Evolutionary conservation across 2,113 vertebrate species (phyloP), one percentile per base, ranked within the genome.

Genomic region (Neotoma lepida): DNA sequence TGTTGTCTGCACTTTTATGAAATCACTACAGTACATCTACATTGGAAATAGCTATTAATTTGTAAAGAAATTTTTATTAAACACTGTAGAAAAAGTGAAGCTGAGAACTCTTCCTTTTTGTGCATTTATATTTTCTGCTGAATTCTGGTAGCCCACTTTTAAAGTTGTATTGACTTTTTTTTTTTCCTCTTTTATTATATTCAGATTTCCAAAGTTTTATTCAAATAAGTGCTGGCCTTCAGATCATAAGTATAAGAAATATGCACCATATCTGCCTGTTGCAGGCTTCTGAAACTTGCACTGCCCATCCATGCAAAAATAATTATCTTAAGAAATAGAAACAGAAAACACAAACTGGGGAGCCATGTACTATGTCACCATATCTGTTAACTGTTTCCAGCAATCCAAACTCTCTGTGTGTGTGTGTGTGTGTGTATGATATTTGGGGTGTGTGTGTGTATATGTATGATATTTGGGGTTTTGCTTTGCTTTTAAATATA

Each of bases 1-100:
- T 97, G 63, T 96, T 97, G 95, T 98, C 97, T 98, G 98, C 97
- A 97, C 98, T 98, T 98, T 98, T n/a, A 92, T 0, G 1, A 98
- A 96, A 96, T 97, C 1, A 5, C 89, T 97, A 91, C 97, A 97
- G 64, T 30, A 66, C 91, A 95, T 91, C 96, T 96, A 89, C 95
- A 68, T 97, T 96, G 95, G 95, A 96, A 96, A 89, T 93, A 70
- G 92, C 94, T 96, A 77, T 80, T 63, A 44, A 80, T 95, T 89
- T 95, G 61, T 70, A 92, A 96, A 96, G 94, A 92, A 94, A 56
- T 44, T 96, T 97, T n/a, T 96, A 91, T 96, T 96, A 95, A 96
- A 96, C 93, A 93, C 95, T 96, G 90, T 95, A 91, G 49, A 68
- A 54, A 94, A 97, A 12, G 78, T 88, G 93, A 76, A 78, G 93